These are phyloP conservation scores for Micrastur ruficollis DNA, from an alignment of 2,797 vertebrate species.

Conservation along the genomic window DNA sequence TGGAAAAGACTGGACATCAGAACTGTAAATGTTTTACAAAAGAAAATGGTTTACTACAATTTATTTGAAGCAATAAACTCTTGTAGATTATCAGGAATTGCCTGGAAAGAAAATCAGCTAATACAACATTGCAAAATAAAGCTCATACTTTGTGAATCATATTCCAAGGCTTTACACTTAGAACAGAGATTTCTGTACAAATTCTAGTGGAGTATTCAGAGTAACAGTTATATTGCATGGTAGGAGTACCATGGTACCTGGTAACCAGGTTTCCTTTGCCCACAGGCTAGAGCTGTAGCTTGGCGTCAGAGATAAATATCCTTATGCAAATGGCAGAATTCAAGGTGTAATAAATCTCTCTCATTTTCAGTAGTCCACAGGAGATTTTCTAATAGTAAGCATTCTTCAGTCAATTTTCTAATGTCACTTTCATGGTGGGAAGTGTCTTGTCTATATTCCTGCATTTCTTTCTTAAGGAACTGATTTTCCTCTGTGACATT, in stretches of 20 bases:
- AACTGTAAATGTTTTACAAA: conserved; percentile 22
- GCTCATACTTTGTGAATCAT: conserved; percentile 25
- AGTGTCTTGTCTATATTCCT: conserved; percentile 41
- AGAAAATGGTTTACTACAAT: conserved; percentile 55
- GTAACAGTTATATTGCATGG: background rate
- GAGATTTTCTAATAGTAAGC: conserved; percentile 57
- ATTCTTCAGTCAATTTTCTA: conserved; percentile 46
- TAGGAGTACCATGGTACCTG: background rate
- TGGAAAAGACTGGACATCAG: background rate
- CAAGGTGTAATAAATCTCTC: conserved; percentile 59
- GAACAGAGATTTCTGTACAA: conserved; percentile 1
- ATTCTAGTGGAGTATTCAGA: background rate
- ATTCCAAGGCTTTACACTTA: background rate
- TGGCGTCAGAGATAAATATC: conserved; percentile 44
- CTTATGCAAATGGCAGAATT: conserved; percentile 54
- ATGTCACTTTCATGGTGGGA: conserved; percentile 48
- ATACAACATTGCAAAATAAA: background rate
- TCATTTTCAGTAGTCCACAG: conserved; percentile 64
- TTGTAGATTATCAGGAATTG: conserved; percentile 34
- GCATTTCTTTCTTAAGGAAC: conserved; percentile 66
- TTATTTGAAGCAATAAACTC: conserved; percentile 50
- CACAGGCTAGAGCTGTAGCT: background rate
- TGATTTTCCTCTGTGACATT: conserved; percentile 63
- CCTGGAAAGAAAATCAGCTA: conserved; percentile 22
- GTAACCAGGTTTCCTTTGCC: background rate